phyloP scores from a whole-genome alignment of 2,888 invertebrate species.

The Cordylochernes scorpioides region DNA sequence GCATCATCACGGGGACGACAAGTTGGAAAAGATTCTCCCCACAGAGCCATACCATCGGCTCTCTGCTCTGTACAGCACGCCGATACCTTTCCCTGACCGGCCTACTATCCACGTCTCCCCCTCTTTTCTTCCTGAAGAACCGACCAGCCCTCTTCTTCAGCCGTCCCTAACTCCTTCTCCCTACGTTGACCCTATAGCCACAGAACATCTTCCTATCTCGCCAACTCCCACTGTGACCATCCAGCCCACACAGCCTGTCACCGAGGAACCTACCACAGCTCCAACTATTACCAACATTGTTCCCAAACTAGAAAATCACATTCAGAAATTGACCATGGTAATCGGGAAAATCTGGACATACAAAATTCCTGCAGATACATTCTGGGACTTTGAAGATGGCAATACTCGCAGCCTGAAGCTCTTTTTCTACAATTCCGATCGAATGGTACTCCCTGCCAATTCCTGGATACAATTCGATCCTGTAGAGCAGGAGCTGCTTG shows the following conservation, averaged over 20 bases:
- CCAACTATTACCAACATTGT: constrained; percentile 31
- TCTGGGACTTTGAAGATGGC: constrained; percentile 55
- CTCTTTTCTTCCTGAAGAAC: constrained; percentile 5
- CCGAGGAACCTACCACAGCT: constrained; percentile 17
- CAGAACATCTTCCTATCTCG: no score
- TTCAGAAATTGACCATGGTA: constrained; percentile 44
- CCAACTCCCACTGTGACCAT: constrained; percentile 6
- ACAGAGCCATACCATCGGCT: neutral
- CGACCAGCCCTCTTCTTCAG: constrained; percentile 2
- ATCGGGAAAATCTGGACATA: constrained; percentile 53
- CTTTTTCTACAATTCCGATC: constrained; percentile 29
- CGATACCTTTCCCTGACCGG: constrained; percentile 7
- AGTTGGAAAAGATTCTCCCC: neutral
- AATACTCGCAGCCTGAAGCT: constrained; percentile 41
- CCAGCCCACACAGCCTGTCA: constrained; percentile 2
- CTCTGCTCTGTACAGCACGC: constrained; percentile 2
- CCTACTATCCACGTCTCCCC: constrained; percentile 6
- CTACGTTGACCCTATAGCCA: neutral
- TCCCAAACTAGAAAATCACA: constrained; percentile 42
- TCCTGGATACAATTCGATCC: constrained; percentile 68
- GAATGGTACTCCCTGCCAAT: constrained; percentile 32
- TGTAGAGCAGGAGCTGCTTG: constrained; percentile 46
- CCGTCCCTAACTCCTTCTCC: neutral
- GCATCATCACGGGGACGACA: constrained; percentile 7
- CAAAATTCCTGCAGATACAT: constrained; percentile 50